Evolutionary conservation across 2,113 vertebrate genomes (phyloP).

Genomic region (Varanus komodoensis): DNA sequence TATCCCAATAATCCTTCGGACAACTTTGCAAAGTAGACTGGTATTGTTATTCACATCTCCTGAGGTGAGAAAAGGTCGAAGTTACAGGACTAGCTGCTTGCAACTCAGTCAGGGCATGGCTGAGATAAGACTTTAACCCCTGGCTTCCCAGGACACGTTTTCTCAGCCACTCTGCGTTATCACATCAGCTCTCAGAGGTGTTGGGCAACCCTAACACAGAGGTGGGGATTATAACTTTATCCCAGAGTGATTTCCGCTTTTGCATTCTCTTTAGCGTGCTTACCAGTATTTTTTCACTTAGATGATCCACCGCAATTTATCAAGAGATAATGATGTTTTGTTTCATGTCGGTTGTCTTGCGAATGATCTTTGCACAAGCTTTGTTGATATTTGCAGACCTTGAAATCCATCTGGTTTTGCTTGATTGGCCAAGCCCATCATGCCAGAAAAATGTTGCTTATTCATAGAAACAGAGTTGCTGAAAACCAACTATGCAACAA

Average conservation of each 20-base stretch:
- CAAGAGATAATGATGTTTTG: not conserved
- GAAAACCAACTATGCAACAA: not conserved
- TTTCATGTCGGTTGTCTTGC: not conserved
- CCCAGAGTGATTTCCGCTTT: not conserved
- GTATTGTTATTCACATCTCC: not conserved
- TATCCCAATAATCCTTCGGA: not conserved
- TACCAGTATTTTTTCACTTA: not conserved
- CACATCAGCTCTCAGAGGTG: not conserved
- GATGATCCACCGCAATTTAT: not conserved
- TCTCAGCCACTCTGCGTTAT: not conserved
- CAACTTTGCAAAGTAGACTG: not conserved
- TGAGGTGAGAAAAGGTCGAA: not conserved
- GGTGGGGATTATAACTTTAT: not conserved
- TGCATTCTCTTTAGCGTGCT: not conserved
- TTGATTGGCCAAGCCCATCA: conserved; percentile 2
- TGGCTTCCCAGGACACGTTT: not conserved
- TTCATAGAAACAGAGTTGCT: not conserved
- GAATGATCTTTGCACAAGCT: not conserved
- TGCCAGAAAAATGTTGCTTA: not conserved
- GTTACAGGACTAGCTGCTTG: not conserved
- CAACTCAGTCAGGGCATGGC: not conserved
- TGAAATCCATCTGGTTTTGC: conserved; percentile 9
- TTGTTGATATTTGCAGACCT: not conserved
- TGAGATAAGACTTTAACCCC: not conserved
- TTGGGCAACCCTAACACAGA: not conserved